Conservation (phyloP, 2,113 vertebrate species). For the Chlamydotis undulata region DNA sequence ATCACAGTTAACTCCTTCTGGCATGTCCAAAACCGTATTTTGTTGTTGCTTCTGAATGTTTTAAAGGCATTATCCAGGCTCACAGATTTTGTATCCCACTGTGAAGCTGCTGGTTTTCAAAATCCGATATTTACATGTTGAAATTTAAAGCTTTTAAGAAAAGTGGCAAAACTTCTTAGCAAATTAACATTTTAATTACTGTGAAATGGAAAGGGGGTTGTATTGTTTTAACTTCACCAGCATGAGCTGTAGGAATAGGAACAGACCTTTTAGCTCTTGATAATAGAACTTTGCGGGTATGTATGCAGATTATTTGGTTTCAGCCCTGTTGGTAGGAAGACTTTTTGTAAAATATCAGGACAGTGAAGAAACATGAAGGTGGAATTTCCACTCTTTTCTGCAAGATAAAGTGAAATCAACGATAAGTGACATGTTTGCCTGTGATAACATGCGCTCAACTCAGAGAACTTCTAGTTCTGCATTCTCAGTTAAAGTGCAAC, state of each 20-base stretch:
- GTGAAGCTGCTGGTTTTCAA: conserved; percentile 47
- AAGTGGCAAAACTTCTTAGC: background rate
- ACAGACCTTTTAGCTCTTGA: background rate
- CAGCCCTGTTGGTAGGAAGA: background rate
- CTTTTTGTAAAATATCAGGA: background rate
- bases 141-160: conserved; percentile 35
- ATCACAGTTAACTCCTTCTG: conserved; percentile 59
- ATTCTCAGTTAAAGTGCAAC: background rate
- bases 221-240: conserved; percentile 13
- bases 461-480: background rate
- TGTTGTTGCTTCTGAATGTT: conserved; percentile 38
- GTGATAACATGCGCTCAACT: background rate
- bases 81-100: conserved; percentile 39
- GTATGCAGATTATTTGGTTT: background rate
- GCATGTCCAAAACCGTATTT: conserved; percentile 29
- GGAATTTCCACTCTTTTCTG: background rate
- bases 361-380: background rate
- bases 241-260: background rate
- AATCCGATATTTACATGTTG: conserved; percentile 25
- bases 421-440: background rate
- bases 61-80: conserved; percentile 57
- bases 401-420: background rate
- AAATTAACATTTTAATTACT: conserved; percentile 54
- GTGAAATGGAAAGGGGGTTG: background rate
- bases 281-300: background rate